Percentiles rank a stretch among this genome's conserved stretches.
Evolutionary conservation across 2,113 vertebrate genomes (phyloP).

Genomic region (Vimba vimba): DNA sequence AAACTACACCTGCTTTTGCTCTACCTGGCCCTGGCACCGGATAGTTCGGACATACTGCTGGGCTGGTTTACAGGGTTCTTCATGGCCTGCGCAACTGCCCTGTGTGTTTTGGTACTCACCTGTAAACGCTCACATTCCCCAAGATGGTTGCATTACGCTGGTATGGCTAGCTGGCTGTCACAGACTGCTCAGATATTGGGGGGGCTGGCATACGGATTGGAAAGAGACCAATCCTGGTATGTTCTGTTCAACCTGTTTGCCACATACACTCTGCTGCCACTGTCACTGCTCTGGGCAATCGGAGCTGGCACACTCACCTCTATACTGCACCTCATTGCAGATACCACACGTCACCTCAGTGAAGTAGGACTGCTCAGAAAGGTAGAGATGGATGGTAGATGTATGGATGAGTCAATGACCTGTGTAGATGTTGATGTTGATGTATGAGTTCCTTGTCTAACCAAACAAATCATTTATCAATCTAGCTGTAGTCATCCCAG

Average conservation of each 20-base stretch:
- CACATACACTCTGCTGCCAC: slow-evolving; percentile 78
- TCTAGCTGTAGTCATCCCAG: background rate
- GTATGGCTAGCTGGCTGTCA: slow-evolving; percentile 76
- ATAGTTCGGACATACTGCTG: slow-evolving; percentile 57
- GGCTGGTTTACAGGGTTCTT: slow-evolving; percentile 70
- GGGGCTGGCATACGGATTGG: slow-evolving; percentile 73
- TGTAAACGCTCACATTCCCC: slow-evolving; percentile 72
- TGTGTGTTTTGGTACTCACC: slow-evolving; percentile 71
- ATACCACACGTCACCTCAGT: slow-evolving; percentile 60
- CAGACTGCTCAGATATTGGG: slow-evolving; percentile 75
- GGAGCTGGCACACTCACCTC: slow-evolving; percentile 74
- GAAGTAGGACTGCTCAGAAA: slow-evolving; percentile 68
- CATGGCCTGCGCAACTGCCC: slow-evolving; percentile 63
- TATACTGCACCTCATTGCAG: slow-evolving; percentile 69
- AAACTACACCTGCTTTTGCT: slow-evolving; percentile 75
- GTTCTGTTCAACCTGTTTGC: slow-evolving; percentile 77
- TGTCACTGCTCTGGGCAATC: slow-evolving; percentile 79
- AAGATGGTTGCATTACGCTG: slow-evolving; percentile 72
- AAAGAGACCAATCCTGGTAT: slow-evolving; percentile 78
- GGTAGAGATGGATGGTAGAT: slow-evolving; percentile 60
- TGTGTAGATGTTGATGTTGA: background rate
- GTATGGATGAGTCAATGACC: background rate
- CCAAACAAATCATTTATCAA: background rate
- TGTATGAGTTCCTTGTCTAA: background rate
- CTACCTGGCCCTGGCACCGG: slow-evolving; percentile 69